A percentile compares a stretch with the other conserved stretches of the same genome.
Conservation (phyloP, 2,113 vertebrate genomes). For the Canis aureus region DNA sequence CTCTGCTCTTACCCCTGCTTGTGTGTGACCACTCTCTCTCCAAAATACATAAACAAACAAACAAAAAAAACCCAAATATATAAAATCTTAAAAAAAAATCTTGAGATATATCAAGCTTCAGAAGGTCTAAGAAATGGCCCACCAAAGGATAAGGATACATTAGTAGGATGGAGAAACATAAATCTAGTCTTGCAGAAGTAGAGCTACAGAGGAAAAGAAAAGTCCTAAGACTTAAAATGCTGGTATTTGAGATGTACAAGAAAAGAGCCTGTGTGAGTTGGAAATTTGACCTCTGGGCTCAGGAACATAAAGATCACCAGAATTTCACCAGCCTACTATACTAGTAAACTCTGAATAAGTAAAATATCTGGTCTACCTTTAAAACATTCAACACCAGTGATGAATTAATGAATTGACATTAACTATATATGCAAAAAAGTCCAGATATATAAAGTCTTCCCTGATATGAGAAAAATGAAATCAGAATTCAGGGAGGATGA, state of each 20-base stretch:
- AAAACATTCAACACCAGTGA: neutral
- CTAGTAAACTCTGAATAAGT: neutral
- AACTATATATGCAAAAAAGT: conserved; percentile 11
- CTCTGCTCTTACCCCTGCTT: neutral
- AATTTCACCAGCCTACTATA: neutral
- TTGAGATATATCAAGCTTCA: neutral
- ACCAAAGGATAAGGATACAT: neutral
- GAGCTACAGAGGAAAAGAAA: neutral
- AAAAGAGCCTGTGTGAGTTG: neutral
- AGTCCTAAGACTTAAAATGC: neutral
- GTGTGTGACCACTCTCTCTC: neutral
- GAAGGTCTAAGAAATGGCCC: neutral
- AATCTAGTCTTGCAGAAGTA: neutral
- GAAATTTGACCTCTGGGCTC: neutral
- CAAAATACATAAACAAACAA: neutral
- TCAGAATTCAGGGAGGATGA: neutral
- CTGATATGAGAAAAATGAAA: neutral
- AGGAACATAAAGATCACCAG: neutral
- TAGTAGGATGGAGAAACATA: neutral
- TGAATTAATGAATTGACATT: neutral
- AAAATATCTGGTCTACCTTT: neutral
- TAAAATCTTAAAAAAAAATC: neutral
- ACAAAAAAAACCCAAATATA: neutral
- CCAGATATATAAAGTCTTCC: neutral
- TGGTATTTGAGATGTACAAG: neutral